Base-by-base conservation (phyloP, 2,888 invertebrate species). In the Luffia ferchaultella region DNA sequence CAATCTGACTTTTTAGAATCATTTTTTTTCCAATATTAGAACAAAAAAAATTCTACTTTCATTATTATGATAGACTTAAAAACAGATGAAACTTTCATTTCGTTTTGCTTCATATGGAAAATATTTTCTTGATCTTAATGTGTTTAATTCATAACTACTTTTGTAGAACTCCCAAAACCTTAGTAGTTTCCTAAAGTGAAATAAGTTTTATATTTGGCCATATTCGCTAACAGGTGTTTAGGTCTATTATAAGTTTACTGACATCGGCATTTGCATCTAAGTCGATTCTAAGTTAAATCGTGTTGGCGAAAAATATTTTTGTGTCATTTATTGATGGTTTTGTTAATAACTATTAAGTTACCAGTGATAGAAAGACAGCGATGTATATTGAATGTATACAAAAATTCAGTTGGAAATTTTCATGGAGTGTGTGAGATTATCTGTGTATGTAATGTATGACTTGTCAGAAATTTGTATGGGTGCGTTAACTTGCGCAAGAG, bases 221-320 rank as follows among this genome's bases (percentile, higher is more conserved):
- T 65, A 62, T 72, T 72, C 70, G 73, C 74, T 76, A 78, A 77
- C 78, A 77, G 71, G 73, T 76, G 77, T 67, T 74, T 73, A 49
- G 68, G 67, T 7, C 67, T 51, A 44, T 30, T 41, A 18, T 62
- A 67, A 73, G 71, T 77, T 74, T 73, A 74, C 73, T 73, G 73
- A 76, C 77, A 74, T 75, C 67, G 64, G 65, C 69, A 68, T 67
- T 65, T 51, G 50, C 57, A 52, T 53, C 53, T 42, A 52, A 53
- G 30, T 30, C 30, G 30, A 7, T 30, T 30, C 30, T n/a, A 30
- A 30, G 12, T 12, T 3, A 30, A 30, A 30, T 12, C 30, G 12
- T 30, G 12, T 3, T 7, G 30, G 12, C 30, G 30, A 12, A 30
- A 30, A 12, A 3, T 12, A 7, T 12, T 12, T 30, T 12, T 7